Conservation (phyloP, 2,888 invertebrate species). For the Lycia hirtaria region DNA sequence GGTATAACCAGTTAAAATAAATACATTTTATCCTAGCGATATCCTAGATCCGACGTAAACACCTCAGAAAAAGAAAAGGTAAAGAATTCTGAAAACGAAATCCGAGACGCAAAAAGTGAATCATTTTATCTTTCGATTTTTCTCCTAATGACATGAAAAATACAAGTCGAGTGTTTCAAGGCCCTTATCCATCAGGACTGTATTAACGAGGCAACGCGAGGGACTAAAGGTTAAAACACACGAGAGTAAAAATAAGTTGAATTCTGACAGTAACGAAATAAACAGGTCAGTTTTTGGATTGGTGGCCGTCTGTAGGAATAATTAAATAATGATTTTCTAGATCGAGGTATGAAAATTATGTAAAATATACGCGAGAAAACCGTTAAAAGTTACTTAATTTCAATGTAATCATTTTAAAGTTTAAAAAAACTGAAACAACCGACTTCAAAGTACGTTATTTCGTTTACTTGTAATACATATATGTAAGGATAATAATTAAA, state of each 20-base stretch:
- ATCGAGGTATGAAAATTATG: too few relatives aligned
- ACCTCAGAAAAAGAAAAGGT: not conserved
- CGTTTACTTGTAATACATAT: too few relatives aligned
- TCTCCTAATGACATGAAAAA: constrained; percentile 41
- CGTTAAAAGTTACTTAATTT: too few relatives aligned
- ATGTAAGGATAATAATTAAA: too few relatives aligned
- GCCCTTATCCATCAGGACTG: constrained; percentile 40
- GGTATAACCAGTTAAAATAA: not conserved
- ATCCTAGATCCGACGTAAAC: not conserved
- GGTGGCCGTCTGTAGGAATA: too few relatives aligned
- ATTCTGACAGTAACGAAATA: too few relatives aligned
- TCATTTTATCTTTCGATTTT: constrained; percentile 24
- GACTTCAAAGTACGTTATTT: too few relatives aligned
- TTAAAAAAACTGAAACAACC: too few relatives aligned
- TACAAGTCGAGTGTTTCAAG: constrained; percentile 38
- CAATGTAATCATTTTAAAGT: too few relatives aligned
- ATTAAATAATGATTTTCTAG: too few relatives aligned
- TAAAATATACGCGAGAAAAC: too few relatives aligned
- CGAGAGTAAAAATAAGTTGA: constrained; percentile 10
- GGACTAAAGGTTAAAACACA: constrained; percentile 1
- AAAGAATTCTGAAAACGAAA: constrained; percentile 6
- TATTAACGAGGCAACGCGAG: constrained; percentile 54
- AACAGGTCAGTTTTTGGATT: too few relatives aligned
- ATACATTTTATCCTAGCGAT: not conserved
- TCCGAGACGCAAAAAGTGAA: constrained; percentile 20